Conservation (phyloP, 1,140 invertebrate genomes). For the Drosophila oshimai region DNA sequence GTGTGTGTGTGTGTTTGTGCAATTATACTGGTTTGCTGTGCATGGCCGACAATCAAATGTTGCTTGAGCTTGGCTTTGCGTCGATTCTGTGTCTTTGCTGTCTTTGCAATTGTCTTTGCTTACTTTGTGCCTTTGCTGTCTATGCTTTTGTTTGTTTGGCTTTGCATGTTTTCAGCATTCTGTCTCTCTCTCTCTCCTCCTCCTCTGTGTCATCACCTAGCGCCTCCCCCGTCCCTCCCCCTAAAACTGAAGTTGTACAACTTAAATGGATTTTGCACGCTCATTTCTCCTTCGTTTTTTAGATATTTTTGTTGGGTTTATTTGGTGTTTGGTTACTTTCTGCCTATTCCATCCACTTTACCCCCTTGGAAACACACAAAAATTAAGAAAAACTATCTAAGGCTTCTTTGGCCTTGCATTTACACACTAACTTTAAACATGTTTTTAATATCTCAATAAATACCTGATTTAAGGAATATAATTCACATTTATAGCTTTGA, state of each 20-base stretch:
- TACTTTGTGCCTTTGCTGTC: constrained; percentile 12
- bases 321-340: constrained; percentile 53
- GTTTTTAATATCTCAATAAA: not conserved
- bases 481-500: no score
- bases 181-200: not conserved
- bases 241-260: constrained; percentile 28
- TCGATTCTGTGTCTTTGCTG: constrained; percentile 39
- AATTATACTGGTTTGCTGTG: constrained; percentile 76
- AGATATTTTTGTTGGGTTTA: constrained; percentile 18
- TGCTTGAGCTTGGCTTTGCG: constrained; percentile 40
- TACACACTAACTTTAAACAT: no score
- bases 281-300: constrained; percentile 35
- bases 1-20: constrained; percentile 59
- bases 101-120: constrained; percentile 29
- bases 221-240: not conserved
- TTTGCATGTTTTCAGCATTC: not conserved
- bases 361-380: not conserved
- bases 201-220: not conserved
- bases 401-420: constrained; percentile 28
- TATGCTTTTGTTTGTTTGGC: constrained; percentile 16
- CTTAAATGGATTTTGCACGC: constrained; percentile 70
- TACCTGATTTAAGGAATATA: no score
- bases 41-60: constrained; percentile 72
- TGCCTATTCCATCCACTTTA: constrained; percentile 38
- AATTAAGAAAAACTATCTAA: constrained; percentile 43